These are phyloP conservation scores for Epizoanthus stellaris DNA, from an alignment of 92 coral and sea anemone genomes.

Conservation along the genomic window DNA sequence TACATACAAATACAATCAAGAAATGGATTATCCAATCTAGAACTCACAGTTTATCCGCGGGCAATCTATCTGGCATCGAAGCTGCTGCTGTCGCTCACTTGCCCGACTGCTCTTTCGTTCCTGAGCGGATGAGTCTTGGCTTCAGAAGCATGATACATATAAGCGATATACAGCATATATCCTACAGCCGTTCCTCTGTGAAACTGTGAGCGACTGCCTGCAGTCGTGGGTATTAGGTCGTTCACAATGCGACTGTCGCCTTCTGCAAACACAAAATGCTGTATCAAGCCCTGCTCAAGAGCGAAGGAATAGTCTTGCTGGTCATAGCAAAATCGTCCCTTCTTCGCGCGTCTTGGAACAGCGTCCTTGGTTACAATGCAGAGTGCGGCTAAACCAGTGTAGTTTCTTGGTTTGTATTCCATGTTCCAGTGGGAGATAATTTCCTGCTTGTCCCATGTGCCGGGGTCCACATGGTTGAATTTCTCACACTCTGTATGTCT, in stretches of 20 bases:
- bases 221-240: neutral
- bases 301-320: conserved; percentile 7
- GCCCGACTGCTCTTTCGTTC: neutral
- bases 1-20: no score
- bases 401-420: neutral
- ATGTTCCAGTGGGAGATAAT: neutral
- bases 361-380: neutral
- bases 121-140: neutral
- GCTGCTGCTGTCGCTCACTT: neutral
- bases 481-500: neutral
- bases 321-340: conserved; percentile 18
- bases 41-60: no score
- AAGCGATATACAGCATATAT: conserved; percentile 5
- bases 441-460: conserved; percentile 4
- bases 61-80: neutral
- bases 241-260: conserved; percentile 3
- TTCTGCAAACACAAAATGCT: conserved; percentile 15
- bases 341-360: conserved; percentile 18
- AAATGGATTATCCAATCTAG: no score
- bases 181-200: conserved; percentile 4
- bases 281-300: conserved; percentile 7
- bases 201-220: neutral
- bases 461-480: neutral
- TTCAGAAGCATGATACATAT: neutral
- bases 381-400: neutral